Percentiles rank a stretch among this genome's conserved stretches.
Conservation (phyloP, 2,797 vertebrate genomes). For the Pelochelys cantorii region DNA sequence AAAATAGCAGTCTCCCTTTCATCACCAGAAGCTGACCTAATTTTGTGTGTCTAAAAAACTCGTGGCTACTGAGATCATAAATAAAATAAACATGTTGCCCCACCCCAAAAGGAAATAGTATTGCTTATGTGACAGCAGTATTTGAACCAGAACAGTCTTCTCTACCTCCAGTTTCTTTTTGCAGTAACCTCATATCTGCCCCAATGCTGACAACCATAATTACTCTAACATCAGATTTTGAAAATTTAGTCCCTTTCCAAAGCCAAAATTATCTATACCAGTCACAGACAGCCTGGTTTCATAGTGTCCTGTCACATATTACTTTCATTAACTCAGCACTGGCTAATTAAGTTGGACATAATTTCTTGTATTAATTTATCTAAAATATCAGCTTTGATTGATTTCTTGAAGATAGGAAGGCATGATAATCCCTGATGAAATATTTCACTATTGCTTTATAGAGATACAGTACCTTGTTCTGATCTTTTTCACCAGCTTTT, state of each 20-base stretch:
- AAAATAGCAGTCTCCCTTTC: not conserved
- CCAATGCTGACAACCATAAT: constrained; percentile 29
- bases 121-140: not conserved
- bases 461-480: constrained; percentile 32
- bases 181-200: not conserved
- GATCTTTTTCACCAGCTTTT: constrained; percentile 43
- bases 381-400: constrained; percentile 51
- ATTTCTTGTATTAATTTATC: constrained; percentile 49
- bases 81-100: not conserved
- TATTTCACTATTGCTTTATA: constrained; percentile 57
- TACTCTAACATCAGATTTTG: constrained; percentile 38
- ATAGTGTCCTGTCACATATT: not conserved
- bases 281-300: not conserved
- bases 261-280: constrained; percentile 21
- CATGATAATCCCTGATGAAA: constrained; percentile 60
- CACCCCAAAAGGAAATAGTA: not conserved
- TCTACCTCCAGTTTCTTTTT: constrained; percentile 39
- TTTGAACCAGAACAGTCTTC: constrained; percentile 30
- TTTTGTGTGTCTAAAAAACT: not conserved
- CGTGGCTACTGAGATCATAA: not conserved
- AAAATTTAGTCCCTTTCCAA: not conserved
- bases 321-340: constrained; percentile 45
- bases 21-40: not conserved
- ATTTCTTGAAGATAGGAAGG: constrained; percentile 61
- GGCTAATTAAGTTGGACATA: constrained; percentile 42